Percentiles rank a stretch among this genome's conserved stretches.
phyloP scores from a whole-genome alignment of 2,797 vertebrate species.

The Sebastes dallii region DNA sequence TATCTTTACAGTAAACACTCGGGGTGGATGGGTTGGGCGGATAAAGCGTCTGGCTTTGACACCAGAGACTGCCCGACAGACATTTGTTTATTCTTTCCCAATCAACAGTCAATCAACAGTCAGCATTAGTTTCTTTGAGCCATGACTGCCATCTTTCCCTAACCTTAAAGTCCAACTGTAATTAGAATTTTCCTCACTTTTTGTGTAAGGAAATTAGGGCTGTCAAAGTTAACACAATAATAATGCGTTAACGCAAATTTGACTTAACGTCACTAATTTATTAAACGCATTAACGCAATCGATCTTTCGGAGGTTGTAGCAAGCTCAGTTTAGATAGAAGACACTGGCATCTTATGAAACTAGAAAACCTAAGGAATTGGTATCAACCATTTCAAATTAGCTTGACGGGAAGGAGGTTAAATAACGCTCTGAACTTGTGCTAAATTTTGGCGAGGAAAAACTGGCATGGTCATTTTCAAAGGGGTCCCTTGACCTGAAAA shows the following conservation, averaged over 20 bases:
- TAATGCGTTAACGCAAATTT: accelerated
- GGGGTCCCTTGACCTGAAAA: too few relatives aligned
- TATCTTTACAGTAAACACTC: background rate
- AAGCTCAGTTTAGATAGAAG: too few relatives aligned
- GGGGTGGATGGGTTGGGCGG: too few relatives aligned
- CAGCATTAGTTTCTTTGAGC: background rate
- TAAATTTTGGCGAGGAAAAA: too few relatives aligned
- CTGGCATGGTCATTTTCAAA: too few relatives aligned
- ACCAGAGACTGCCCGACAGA: background rate
- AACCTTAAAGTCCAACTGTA: background rate
- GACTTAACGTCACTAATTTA: accelerated
- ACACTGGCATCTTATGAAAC: too few relatives aligned
- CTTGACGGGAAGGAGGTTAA: too few relatives aligned
- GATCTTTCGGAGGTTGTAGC: too few relatives aligned
- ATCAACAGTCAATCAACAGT: background rate
- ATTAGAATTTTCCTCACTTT: accelerated
- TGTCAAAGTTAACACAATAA: background rate
- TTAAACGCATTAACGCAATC: too few relatives aligned
- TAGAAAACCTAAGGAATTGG: too few relatives aligned
- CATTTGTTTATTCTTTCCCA: background rate
- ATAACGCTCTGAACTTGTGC: too few relatives aligned
- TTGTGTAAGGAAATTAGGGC: background rate
- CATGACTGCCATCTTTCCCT: background rate
- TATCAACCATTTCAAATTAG: too few relatives aligned
- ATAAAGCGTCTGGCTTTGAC: background rate